Percentiles rank a stretch among this genome's conserved stretches.
phyloP scores from a whole-genome alignment of 1,140 invertebrate genomes.

The Drosophila lacteicornis region DNA sequence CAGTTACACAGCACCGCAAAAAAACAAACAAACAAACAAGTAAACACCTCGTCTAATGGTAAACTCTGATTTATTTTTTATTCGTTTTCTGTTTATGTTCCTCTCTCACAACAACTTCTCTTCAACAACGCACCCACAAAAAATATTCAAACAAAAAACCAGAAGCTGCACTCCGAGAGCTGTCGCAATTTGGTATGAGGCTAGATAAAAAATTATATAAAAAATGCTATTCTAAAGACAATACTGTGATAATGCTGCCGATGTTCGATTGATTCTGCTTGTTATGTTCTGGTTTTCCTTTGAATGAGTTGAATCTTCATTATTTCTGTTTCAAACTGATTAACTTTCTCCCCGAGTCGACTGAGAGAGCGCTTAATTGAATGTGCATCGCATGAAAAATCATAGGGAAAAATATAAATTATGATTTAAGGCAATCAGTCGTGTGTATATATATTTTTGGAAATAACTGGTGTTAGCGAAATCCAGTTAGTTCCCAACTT shows the following conservation, averaged over 20 bases:
- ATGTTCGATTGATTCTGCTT: conserved; percentile 59
- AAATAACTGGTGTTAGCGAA: conserved; percentile 6
- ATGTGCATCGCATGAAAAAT: conserved; percentile 22
- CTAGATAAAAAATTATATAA: conserved; percentile 43
- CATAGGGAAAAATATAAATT: conserved; percentile 7
- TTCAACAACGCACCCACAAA: conserved; percentile 43
- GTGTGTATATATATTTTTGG: conserved; percentile 7
- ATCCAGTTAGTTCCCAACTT: conserved; percentile 1
- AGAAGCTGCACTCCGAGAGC: conserved; percentile 85
- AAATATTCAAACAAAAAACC: conserved; percentile 71
- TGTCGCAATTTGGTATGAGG: conserved; percentile 85
- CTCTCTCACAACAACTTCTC: conserved; percentile 41
- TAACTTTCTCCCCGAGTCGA: conserved; percentile 25
- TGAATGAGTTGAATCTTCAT: conserved; percentile 29
- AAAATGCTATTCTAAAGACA: conserved; percentile 40
- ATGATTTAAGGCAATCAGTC: conserved; percentile 2
- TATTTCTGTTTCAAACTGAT: conserved; percentile 2
- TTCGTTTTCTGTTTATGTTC: conserved; percentile 59
- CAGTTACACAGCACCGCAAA: conserved; percentile 36
- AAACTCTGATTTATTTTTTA: conserved; percentile 55
- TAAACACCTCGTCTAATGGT: conserved; percentile 50
- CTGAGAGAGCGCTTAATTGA: conserved; percentile 5
- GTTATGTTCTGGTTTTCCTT: conserved; percentile 32
- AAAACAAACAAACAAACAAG: neutral
- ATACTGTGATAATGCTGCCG: conserved; percentile 64